These are phyloP conservation scores for Austrolebias charrua DNA, from an alignment of 2,797 vertebrate species.

Conservation along the genomic window DNA sequence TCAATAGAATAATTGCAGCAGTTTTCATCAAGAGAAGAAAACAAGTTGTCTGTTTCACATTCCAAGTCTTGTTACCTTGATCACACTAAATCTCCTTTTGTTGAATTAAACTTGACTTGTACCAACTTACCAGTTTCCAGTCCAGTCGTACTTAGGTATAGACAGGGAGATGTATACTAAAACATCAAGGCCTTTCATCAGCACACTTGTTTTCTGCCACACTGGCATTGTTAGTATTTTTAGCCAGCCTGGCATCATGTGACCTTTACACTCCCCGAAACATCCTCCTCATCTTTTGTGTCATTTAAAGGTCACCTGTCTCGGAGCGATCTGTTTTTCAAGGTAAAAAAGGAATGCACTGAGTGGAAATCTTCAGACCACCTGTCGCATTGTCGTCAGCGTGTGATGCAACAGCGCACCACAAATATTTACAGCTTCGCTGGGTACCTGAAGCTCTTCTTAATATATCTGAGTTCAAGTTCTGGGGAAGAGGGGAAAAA, in stretches of 20 bases:
- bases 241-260: constrained; percentile 31
- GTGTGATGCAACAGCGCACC: constrained; percentile 17
- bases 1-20: too few relatives aligned
- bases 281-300: constrained; percentile 31
- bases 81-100: too few relatives aligned
- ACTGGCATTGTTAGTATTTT: constrained; percentile 36
- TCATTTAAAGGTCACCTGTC: constrained; percentile 66
- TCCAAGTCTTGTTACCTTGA: too few relatives aligned
- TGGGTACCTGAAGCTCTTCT: constrained; percentile 5
- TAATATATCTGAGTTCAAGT: constrained; percentile 10
- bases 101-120: too few relatives aligned
- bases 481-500: background rate
- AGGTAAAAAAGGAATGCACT: constrained; percentile 42
- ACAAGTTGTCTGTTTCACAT: too few relatives aligned
- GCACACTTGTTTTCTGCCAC: background rate
- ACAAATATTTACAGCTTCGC: constrained; percentile 31
- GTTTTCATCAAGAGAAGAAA: too few relatives aligned
- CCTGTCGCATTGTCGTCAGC: constrained; percentile 52
- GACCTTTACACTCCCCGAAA: constrained; percentile 57
- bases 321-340: constrained; percentile 32
- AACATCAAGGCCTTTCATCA: background rate
- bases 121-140: background rate
- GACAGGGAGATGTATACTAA: background rate
- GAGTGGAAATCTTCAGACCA: constrained; percentile 43
- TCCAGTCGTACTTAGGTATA: background rate